Percentiles rank a stretch among this genome's conserved stretches.
Conservation (phyloP, 1,140 invertebrate genomes). For the Solen grandis region DNA sequence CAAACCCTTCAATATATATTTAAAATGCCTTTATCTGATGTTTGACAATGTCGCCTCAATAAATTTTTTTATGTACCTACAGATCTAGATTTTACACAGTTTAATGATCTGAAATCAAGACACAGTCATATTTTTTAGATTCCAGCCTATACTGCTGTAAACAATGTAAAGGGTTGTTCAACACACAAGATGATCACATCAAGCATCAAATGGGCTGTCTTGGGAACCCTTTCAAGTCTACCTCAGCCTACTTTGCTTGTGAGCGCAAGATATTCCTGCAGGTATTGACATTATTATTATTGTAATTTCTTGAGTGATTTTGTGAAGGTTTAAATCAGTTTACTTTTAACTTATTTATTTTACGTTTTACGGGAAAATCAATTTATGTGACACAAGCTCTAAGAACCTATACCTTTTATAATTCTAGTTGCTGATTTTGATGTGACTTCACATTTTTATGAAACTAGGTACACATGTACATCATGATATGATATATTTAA, state of each 20-base stretch:
- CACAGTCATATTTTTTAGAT: conserved; percentile 31
- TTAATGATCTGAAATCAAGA: too few relatives aligned
- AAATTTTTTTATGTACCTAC: neutral
- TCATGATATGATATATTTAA: too few relatives aligned
- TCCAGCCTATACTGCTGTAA: conserved; percentile 33
- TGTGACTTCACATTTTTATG: too few relatives aligned
- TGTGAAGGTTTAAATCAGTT: neutral
- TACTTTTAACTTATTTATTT: neutral
- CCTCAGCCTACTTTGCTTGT: conserved; percentile 53
- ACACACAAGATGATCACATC: conserved; percentile 22
- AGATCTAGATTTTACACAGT: too few relatives aligned
- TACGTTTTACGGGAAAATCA: neutral
- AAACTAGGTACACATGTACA: too few relatives aligned
- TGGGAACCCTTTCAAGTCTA: conserved; percentile 44
- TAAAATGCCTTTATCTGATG: neutral
- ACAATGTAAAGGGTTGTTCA: conserved; percentile 51
- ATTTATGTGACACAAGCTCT: neutral
- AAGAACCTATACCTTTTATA: neutral
- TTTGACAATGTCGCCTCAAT: neutral
- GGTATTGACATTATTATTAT: neutral
- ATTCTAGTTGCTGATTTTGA: too few relatives aligned
- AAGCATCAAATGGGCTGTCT: conserved; percentile 41
- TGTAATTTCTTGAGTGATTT: neutral
- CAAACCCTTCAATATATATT: neutral
- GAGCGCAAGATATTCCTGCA: conserved; percentile 53